A percentile compares a stretch with the other conserved stretches of the same genome.
Conservation (phyloP, 2,113 vertebrate genomes). For the Poeciliopsis prolifica region DNA sequence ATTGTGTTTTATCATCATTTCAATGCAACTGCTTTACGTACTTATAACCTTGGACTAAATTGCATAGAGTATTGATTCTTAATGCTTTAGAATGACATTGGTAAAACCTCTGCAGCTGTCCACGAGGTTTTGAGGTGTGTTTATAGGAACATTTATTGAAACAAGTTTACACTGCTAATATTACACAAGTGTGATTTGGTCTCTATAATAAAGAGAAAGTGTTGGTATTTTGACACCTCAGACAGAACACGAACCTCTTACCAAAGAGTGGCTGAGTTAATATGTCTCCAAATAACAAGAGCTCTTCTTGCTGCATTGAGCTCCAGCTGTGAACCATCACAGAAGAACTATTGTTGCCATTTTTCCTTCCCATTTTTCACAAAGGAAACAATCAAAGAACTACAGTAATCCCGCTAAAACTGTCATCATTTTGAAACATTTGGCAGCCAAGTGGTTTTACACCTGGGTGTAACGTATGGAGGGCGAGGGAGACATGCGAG, state of each 20-base stretch:
- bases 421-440: not conserved
- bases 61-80: too few relatives aligned
- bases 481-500: conserved; percentile 12
- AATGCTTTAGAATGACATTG: too few relatives aligned
- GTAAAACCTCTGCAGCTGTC: too few relatives aligned
- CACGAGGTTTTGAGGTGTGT: too few relatives aligned
- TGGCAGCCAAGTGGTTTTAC: not conserved
- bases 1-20: too few relatives aligned
- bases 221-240: not conserved
- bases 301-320: not conserved
- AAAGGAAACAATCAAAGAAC: not conserved
- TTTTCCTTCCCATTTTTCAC: not conserved
- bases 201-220: too few relatives aligned
- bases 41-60: too few relatives aligned
- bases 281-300: not conserved
- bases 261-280: not conserved
- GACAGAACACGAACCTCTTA: not conserved
- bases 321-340: not conserved
- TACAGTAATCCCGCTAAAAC: not conserved
- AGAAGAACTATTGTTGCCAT: not conserved
- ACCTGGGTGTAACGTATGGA: not conserved
- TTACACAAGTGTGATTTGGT: too few relatives aligned
- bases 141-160: too few relatives aligned
- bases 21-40: too few relatives aligned
- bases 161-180: too few relatives aligned